phyloP scores from a whole-genome alignment of 2,888 invertebrate species.

The Pristionchus exspectatus region DNA sequence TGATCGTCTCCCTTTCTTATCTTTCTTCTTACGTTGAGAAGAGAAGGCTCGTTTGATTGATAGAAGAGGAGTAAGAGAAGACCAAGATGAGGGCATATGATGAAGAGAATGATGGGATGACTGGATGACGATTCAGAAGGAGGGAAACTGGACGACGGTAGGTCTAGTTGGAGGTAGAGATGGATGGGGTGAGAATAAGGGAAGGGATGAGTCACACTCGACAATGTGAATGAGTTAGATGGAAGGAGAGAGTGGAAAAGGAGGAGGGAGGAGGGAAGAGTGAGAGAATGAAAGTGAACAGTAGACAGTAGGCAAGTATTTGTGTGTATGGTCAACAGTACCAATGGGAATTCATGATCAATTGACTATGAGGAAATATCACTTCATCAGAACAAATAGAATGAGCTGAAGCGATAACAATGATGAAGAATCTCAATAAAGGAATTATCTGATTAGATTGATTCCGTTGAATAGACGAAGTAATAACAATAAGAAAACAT shows the following conservation, averaged over 20 bases:
- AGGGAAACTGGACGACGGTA: not conserved
- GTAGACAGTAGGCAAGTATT: slow-evolving; percentile 37
- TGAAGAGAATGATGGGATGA: not conserved
- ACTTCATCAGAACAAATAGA: slow-evolving; percentile 26
- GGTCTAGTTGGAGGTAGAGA: slow-evolving; percentile 24
- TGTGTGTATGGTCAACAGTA: slow-evolving; percentile 49
- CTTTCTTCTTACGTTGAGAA: not conserved
- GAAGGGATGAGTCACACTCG: slow-evolving; percentile 40
- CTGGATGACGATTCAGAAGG: not conserved
- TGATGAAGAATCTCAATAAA: not conserved
- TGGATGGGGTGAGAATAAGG: slow-evolving; percentile 24
- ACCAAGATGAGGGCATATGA: slow-evolving; percentile 39
- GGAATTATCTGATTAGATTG: not conserved
- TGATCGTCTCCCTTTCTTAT: slow-evolving; percentile 1
- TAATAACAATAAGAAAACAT: slow-evolving; percentile 34
- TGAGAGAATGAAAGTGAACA: slow-evolving; percentile 32
- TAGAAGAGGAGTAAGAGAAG: slow-evolving; percentile 43
- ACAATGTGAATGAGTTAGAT: slow-evolving; percentile 44
- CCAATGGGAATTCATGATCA: not conserved
- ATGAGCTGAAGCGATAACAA: not conserved
- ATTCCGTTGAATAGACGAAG: not conserved
- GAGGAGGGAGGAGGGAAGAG: slow-evolving; percentile 28
- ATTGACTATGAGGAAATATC: not conserved
- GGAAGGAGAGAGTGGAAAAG: not conserved
- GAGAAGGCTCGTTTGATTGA: slow-evolving; percentile 40